Evolutionary conservation across 2,888 invertebrate species (phyloP).

Genomic region (Drosophila macrospina): DNA sequence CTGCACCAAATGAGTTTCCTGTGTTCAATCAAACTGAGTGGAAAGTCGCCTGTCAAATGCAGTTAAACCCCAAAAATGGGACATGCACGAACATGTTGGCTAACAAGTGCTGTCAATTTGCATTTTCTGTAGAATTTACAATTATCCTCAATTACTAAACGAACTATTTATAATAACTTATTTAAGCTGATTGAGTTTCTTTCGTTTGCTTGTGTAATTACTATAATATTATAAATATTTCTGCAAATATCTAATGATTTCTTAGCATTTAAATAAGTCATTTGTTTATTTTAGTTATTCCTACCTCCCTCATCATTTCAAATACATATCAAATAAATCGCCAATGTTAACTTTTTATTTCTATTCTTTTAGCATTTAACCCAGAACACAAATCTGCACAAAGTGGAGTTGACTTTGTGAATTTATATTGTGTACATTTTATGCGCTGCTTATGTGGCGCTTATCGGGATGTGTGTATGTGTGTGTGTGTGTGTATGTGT

Average conservation of each 20-base stretch:
- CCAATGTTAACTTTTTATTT: not conserved
- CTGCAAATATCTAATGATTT: too few species aligned
- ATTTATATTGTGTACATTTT: conserved; percentile 71
- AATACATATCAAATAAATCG: conserved; percentile 24
- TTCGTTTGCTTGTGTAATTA: too few species aligned
- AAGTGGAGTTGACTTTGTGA: conserved; percentile 63
- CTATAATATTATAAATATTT: too few species aligned
- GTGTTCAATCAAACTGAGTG: conserved; percentile 34
- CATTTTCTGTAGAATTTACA: not conserved
- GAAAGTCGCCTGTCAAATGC: conserved; percentile 32
- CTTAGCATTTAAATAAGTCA: too few species aligned
- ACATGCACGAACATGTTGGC: not conserved
- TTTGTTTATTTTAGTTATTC: not conserved
- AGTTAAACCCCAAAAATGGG: not conserved
- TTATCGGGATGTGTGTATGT: conserved; percentile 5
- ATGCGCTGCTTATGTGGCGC: conserved; percentile 54
- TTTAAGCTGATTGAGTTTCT: too few species aligned
- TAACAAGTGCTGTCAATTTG: not conserved
- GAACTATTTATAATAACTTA: not conserved
- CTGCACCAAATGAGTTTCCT: conserved; percentile 39
- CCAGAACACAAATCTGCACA: conserved; percentile 41
- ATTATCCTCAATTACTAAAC: conserved; percentile 1
- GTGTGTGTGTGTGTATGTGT: not conserved
- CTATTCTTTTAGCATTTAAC: conserved; percentile 26
- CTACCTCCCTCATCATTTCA: not conserved